These are phyloP conservation scores for Xestia sexstrigata DNA, from an alignment of 2,888 invertebrate genomes.

Conservation along the genomic window DNA sequence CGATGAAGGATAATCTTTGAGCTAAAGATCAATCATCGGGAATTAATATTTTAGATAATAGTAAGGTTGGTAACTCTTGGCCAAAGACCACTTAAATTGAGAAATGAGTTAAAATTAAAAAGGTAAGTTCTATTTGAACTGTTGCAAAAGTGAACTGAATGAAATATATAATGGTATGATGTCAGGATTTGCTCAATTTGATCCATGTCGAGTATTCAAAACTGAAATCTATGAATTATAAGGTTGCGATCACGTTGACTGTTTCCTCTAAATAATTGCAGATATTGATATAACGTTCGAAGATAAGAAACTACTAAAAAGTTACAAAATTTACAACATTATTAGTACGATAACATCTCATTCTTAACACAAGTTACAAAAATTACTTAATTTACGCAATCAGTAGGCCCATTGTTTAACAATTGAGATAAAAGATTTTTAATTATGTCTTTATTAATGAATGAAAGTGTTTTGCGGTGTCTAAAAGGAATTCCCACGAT, in stretches of 20 bases:
- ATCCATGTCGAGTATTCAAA: constrained; percentile 2
- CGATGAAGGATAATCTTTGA: constrained; percentile 57
- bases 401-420: constrained; percentile 44
- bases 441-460: constrained; percentile 39
- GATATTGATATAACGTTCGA: neutral
- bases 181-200: constrained; percentile 10
- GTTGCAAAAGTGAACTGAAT: neutral
- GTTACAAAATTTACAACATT: constrained; percentile 4
- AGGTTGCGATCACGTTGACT: neutral
- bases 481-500: constrained; percentile 52
- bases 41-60: constrained; percentile 54
- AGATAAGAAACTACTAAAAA: neutral
- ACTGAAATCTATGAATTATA: neutral
- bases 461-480: constrained; percentile 29
- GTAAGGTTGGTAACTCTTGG: constrained; percentile 4
- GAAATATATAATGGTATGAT: neutral
- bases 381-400: constrained; percentile 50
- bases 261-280: neutral
- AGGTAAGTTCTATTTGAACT: neutral
- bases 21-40: constrained; percentile 53
- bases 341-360: constrained; percentile 22
- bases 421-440: constrained; percentile 35
- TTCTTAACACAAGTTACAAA: constrained; percentile 17
- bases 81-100: constrained; percentile 25
- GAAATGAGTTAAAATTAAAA: constrained; percentile 12